Percentiles rank a stretch among this genome's conserved stretches.
Conservation (phyloP, 2,888 invertebrate genomes). For the Lasioglossum vierecki region DNA sequence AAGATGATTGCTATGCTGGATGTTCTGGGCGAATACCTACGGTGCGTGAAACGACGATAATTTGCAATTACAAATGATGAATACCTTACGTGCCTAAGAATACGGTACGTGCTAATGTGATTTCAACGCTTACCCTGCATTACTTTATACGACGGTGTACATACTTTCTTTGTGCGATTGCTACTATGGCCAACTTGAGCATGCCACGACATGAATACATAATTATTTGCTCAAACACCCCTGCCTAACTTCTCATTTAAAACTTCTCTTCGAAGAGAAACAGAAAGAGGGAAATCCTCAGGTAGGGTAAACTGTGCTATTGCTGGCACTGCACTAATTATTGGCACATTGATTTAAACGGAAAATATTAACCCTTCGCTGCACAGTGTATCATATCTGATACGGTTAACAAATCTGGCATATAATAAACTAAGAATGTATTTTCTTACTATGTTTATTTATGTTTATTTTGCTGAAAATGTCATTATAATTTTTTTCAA, state of each 20-base stretch:
- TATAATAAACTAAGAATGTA: no score
- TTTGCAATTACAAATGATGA: slow-evolving; percentile 44
- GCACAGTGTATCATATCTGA: no score
- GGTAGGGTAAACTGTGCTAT: no score
- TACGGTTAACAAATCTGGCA: no score
- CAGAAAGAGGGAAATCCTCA: neutral
- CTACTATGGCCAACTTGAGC: slow-evolving; percentile 8
- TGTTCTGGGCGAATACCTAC: slow-evolving; percentile 32
- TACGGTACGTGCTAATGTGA: slow-evolving; percentile 55
- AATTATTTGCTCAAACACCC: neutral
- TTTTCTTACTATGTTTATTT: no score
- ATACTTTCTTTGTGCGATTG: slow-evolving; percentile 50
- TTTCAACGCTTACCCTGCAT: slow-evolving; percentile 39
- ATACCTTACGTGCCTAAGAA: slow-evolving; percentile 46
- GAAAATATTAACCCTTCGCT: no score
- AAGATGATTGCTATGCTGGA: slow-evolving; percentile 21
- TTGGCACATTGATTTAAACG: no score
- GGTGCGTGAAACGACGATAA: slow-evolving; percentile 60
- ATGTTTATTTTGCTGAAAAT: no score
- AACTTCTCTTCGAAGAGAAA: neutral
- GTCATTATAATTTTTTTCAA: no score
- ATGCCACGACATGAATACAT: slow-evolving; percentile 20
- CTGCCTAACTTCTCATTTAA: neutral
- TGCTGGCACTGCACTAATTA: no score
- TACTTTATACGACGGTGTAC: slow-evolving; percentile 38